Base-by-base conservation (phyloP, 1,140 invertebrate genomes). In the Heliconius nattereri region DNA sequence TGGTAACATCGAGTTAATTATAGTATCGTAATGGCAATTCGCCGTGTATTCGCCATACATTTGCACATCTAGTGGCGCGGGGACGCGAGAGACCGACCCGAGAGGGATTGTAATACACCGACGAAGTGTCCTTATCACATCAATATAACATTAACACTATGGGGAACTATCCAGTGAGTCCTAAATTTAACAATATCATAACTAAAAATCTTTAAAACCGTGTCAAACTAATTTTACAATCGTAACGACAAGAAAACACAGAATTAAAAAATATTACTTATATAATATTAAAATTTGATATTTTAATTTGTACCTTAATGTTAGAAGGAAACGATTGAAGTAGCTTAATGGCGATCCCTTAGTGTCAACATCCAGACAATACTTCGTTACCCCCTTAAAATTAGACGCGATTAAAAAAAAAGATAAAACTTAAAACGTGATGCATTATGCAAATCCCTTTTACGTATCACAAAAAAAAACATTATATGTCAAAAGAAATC, bases 401-500 rank as follows among this genome's bases (percentile, higher is more conserved):
- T 85, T 87, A 89, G 86, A 82, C 82, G 66, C 81, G 86, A 89
- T 79, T 85, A 85, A 78, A 71, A 80, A 89, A 87, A 89, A 89
- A 89, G 81, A 85, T 86, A 89, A 89, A 90, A 81, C 85, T 86
- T 85, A 89, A 90, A 91, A 91, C 85, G 85, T 90, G 89, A 90
- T 90, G 92, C 91, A 93, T 92, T 93, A 92, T 93, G 91, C 91
- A 90, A 88, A 88, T 76, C 86, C 90, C 83, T 90, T 89, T 91
- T 89, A 89, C 87, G 87, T 94, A 94, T 94, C 93, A 94, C 92
- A 94, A 93, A 93, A 19, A n/a, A 76, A 81, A 94, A 94, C 93
- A 94, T 94, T 94, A 91, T 90, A 94, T 94, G 93, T 94, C 92
- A 89, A 93, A 94, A 92, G 88, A 93, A 94, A 94, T 94, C 93